phyloP scores from a whole-genome alignment of 1,140 invertebrate species.

The Penaeus vannamei region DNA sequence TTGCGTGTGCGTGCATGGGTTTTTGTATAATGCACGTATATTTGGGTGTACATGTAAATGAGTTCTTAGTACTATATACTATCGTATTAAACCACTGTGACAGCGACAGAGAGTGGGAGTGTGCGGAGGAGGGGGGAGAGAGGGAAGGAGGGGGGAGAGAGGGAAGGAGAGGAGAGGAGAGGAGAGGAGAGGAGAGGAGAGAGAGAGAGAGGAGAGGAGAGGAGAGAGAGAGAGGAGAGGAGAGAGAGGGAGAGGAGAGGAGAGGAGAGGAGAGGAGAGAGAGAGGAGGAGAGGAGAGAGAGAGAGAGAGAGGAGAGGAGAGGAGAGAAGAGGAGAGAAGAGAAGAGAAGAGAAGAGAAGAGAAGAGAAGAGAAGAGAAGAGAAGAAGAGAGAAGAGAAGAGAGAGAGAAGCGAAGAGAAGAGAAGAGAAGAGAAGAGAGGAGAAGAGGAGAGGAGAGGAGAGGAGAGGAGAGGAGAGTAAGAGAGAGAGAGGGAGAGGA shows the following conservation, averaged over 20 bases:
- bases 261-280: background rate
- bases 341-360: background rate
- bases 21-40: no score
- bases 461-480: no score
- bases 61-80: no score
- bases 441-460: no score
- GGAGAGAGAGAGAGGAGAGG: background rate
- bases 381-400: background rate
- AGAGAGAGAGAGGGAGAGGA: no score
- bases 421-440: background rate
- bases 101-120: no score
- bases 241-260: background rate
- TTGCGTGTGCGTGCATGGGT: no score
- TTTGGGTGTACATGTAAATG: no score
- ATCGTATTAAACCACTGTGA: no score
- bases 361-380: background rate
- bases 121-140: no score
- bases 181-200: background rate
- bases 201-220: background rate
- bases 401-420: background rate
- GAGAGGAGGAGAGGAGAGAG: background rate
- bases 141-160: no score
- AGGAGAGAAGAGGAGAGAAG: background rate
- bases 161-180: background rate
- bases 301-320: background rate